A percentile compares a stretch with the other conserved stretches of the same genome.
Evolutionary conservation across 1,140 invertebrate species (phyloP).

Genomic region (Apis mellifera): DNA sequence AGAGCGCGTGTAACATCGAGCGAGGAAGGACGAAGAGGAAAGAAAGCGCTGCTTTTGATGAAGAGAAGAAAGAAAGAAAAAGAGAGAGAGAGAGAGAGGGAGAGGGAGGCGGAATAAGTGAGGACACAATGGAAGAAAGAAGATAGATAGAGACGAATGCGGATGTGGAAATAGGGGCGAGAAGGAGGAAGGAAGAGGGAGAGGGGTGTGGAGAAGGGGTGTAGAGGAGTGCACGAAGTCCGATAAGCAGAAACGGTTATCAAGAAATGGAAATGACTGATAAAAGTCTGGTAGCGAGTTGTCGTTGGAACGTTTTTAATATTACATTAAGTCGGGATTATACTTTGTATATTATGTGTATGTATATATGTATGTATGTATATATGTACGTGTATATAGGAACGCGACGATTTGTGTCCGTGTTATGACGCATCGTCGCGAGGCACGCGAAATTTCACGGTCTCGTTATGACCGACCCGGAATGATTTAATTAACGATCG

Average conservation of each 20-base stretch:
- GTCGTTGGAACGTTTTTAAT: conserved; percentile 62
- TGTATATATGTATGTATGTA: too few relatives aligned
- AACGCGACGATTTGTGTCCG: conserved; percentile 47
- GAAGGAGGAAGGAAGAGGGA: neutral
- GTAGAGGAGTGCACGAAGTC: conserved; percentile 33
- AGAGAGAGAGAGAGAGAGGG: conserved; percentile 61
- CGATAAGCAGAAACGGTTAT: conserved; percentile 82
- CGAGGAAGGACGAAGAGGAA: neutral
- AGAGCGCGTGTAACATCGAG: conserved; percentile 4
- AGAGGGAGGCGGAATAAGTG: conserved; percentile 42
- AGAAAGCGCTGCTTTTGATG: too few relatives aligned
- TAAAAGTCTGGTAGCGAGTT: conserved; percentile 67
- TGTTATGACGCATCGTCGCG: conserved; percentile 56
- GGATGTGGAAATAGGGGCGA: neutral
- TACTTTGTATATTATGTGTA: neutral
- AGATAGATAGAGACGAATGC: conserved; percentile 10
- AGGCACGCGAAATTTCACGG: conserved; percentile 48
- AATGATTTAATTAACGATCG: conserved; percentile 56
- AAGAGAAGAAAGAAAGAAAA: too few relatives aligned
- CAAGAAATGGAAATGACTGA: conserved; percentile 82
- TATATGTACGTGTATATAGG: neutral
- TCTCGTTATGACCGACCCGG: conserved; percentile 6
- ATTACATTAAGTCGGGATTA: conserved; percentile 58
- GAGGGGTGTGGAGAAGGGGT: neutral
- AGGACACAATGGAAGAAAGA: neutral